A percentile compares a stretch with the other conserved stretches of the same genome.
Conservation (phyloP, 2,113 vertebrate species). For the Chaetorhynchus papuensis region DNA sequence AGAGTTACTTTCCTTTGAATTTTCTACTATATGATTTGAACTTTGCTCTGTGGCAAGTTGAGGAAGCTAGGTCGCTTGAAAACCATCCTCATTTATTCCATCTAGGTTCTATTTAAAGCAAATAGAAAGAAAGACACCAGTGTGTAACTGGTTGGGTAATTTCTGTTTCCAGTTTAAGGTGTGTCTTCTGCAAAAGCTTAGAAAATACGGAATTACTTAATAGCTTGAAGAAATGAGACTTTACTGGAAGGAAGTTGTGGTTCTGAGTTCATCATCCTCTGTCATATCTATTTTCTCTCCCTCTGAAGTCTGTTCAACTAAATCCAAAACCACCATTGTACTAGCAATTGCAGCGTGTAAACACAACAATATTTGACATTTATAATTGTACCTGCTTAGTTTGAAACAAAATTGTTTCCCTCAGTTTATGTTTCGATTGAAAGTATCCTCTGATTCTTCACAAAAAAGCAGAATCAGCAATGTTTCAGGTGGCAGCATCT, state of each 20-base stretch:
- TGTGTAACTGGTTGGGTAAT: neutral
- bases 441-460: neutral
- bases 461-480: neutral
- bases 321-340: neutral
- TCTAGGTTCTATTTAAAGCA: neutral
- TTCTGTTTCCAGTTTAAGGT: neutral
- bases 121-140: neutral
- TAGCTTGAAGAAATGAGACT: slow-evolving; percentile 13
- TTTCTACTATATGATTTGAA: neutral
- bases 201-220: slow-evolving; percentile 48
- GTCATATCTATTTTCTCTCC: neutral
- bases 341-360: neutral
- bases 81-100: neutral
- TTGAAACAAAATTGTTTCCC: neutral
- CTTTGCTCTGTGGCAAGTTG: neutral
- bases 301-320: neutral
- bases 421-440: neutral
- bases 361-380: neutral
- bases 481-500: neutral
- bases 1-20: neutral
- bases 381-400: neutral
- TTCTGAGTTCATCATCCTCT: neutral
- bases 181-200: neutral
- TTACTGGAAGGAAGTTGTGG: slow-evolving; percentile 39
- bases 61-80: neutral